phyloP scores from a whole-genome alignment of 2,888 invertebrate species.

The Gari tellinella region DNA sequence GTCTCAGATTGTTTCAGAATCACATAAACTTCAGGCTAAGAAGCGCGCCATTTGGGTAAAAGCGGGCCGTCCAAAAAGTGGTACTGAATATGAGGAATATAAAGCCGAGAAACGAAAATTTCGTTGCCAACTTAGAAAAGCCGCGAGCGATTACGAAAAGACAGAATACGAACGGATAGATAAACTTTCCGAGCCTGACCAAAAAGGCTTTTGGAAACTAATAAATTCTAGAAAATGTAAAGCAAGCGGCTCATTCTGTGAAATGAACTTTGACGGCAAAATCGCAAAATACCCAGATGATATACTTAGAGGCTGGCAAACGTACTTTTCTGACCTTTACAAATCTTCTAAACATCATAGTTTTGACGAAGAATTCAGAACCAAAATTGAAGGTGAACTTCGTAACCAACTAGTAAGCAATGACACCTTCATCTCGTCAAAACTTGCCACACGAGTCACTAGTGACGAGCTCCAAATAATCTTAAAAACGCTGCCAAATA shows the following conservation, averaged over 20 bases:
- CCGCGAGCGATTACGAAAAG: neutral
- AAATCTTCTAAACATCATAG: neutral
- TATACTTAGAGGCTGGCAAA: conserved; percentile 5
- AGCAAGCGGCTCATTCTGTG: no score
- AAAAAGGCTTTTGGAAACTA: conserved; percentile 11
- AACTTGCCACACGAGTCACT: no score
- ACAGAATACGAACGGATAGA: neutral
- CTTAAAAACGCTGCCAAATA: neutral
- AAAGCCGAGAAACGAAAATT: neutral
- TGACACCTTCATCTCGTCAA: no score
- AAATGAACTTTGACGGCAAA: conserved; percentile 2
- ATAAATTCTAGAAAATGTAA: conserved; percentile 6
- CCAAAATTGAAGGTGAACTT: no score
- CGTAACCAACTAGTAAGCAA: no score
- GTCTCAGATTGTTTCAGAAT: neutral
- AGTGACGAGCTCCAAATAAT: no score
- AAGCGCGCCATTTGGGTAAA: neutral
- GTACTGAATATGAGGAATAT: neutral
- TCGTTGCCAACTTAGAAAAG: neutral
- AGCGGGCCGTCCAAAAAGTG: neutral
- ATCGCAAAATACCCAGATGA: neutral
- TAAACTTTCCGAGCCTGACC: neutral
- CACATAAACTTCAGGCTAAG: neutral
- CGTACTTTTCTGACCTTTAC: conserved; percentile 5
- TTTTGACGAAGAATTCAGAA: conserved; percentile 2